phyloP scores from a whole-genome alignment of 1,140 invertebrate genomes.

The Papilio helenus region DNA sequence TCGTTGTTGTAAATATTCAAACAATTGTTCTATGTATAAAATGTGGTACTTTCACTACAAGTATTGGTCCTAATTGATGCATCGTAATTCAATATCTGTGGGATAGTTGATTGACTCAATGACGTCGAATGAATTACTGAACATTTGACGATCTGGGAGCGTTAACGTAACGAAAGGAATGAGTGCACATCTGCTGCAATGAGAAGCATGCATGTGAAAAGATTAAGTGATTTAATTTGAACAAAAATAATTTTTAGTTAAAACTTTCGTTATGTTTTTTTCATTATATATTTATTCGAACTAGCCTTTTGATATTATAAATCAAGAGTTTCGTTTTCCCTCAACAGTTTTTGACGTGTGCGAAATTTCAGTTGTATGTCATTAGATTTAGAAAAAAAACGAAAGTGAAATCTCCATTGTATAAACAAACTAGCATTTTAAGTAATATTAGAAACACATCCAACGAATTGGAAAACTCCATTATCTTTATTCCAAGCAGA shows the following conservation, averaged over 20 bases:
- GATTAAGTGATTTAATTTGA: background rate
- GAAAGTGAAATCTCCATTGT: background rate
- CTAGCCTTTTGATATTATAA: no score
- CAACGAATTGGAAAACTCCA: background rate
- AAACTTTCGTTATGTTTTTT: no score
- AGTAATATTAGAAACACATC: background rate
- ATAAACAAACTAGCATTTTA: background rate
- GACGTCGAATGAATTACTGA: background rate
- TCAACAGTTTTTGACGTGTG: background rate
- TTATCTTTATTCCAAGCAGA: background rate
- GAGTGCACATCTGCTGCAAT: constrained; percentile 22
- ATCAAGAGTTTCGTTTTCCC: no score
- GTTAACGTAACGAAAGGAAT: constrained; percentile 17
- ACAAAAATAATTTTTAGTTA: background rate
- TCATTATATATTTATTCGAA: no score
- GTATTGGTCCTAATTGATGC: background rate
- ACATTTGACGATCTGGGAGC: constrained; percentile 28
- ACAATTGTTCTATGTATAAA: background rate
- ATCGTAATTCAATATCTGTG: constrained; percentile 41
- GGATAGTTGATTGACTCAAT: constrained; percentile 35
- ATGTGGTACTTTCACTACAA: background rate
- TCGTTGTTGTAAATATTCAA: no score
- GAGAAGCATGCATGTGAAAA: background rate
- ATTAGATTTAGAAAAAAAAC: background rate
- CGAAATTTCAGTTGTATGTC: background rate